Evolutionary conservation across 2,797 vertebrate species (phyloP).

Genomic region (Rhincodon typus): DNA sequence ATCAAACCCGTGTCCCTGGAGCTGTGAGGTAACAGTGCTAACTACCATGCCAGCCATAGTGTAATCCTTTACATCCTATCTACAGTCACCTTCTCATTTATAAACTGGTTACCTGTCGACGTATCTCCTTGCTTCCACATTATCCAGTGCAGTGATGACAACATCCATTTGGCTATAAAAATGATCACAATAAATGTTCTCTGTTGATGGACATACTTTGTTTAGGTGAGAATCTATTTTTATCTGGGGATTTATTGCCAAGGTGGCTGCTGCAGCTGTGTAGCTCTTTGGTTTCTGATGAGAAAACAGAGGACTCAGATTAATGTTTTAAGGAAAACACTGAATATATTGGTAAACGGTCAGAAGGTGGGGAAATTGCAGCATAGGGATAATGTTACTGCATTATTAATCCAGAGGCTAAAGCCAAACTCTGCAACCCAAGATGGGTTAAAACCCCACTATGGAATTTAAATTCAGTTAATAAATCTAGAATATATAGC

Average conservation of each 20-base stretch:
- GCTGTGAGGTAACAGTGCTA: no score
- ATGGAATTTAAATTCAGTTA: no score
- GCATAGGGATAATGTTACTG: no score
- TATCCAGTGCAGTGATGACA: constrained; percentile 91
- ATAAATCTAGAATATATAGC: no score
- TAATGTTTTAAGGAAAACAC: neutral
- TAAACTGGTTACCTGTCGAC: constrained; percentile 77
- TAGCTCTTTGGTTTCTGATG: constrained; percentile 88
- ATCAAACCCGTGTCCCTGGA: no score
- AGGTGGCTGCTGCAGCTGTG: constrained; percentile 80
- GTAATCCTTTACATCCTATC: neutral
- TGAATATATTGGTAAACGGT: neutral
- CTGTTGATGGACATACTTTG: constrained; percentile 91
- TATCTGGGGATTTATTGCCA: constrained; percentile 80
- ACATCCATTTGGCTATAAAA: constrained; percentile 79
- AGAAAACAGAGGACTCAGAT: neutral
- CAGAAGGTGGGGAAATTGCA: neutral
- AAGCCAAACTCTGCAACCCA: no score
- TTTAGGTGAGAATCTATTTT: constrained; percentile 84
- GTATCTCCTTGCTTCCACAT: constrained; percentile 93
- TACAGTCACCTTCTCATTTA: neutral
- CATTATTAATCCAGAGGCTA: no score
- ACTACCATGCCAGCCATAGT: no score
- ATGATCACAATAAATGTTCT: constrained; percentile 76
- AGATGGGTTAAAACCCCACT: no score